These are phyloP conservation scores for Rhyacophila brunnea DNA, from an alignment of 1,140 invertebrate species.

Conservation along the genomic window DNA sequence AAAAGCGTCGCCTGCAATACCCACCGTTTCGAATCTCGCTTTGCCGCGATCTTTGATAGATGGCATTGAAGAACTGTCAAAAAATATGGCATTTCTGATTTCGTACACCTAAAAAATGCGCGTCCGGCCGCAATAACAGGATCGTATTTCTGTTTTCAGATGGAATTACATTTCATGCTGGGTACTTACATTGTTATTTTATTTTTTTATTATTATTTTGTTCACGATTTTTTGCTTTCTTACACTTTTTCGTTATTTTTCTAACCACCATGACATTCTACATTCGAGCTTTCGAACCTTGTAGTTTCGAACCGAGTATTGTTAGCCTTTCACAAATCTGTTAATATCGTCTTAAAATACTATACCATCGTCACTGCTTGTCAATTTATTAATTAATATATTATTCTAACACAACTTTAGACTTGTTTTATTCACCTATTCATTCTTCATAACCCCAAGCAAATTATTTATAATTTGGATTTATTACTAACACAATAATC, in stretches of 20 bases:
- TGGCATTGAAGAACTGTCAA: slow-evolving; percentile 15
- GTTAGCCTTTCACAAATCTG: too few relatives aligned
- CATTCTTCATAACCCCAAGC: too few relatives aligned
- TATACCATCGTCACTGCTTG: too few relatives aligned
- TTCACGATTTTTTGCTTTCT: slow-evolving; percentile 2
- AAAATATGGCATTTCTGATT: slow-evolving; percentile 9
- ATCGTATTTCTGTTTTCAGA: slow-evolving; percentile 27
- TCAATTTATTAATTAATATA: too few relatives aligned
- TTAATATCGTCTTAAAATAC: too few relatives aligned
- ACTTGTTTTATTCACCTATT: too few relatives aligned
- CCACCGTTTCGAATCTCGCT: background rate
- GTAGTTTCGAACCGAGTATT: too few relatives aligned
- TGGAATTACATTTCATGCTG: slow-evolving; percentile 16
- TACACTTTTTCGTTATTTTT: slow-evolving; percentile 1
- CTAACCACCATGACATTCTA: background rate
- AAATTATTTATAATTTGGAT: too few relatives aligned
- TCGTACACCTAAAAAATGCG: slow-evolving; percentile 16
- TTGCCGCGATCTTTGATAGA: slow-evolving; percentile 10
- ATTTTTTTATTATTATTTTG: slow-evolving; percentile 10
- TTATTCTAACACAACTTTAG: too few relatives aligned
- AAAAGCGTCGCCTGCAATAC: background rate
- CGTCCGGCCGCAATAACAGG: slow-evolving; percentile 13
- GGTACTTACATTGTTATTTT: slow-evolving; percentile 7
- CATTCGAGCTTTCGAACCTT: background rate
- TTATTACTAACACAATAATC: too few relatives aligned